Evolutionary conservation across 2,888 invertebrate genomes (phyloP), one percentile per base, ranked within the genome.

Genomic region (Cerastis rubricosa): DNA sequence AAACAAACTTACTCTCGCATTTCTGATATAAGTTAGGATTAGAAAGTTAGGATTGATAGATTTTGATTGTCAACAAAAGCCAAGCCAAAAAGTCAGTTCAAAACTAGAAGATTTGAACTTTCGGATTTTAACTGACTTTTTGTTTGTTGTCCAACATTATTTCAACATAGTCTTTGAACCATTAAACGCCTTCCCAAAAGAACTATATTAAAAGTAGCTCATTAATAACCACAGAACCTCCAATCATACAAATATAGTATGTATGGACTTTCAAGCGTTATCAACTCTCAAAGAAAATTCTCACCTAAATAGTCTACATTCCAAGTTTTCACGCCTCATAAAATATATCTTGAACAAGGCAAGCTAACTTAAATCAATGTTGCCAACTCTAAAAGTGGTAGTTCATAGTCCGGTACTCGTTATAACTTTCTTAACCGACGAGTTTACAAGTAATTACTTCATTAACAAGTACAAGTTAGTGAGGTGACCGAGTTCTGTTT

Each of bases 301-400:
- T 29, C 59, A 51, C 45, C 59, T 71, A 74, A 81, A 80, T 67
- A 77, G 64, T 74, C 54, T 84, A 78, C 54, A 47, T 66, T 74
- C 64, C 66, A 70, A 82, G 63, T 80, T 87, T 78, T 79, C 69
- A 80, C 83, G 79, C 81, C 54, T 72, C 76, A 78, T 68, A 80
- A 76, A 84, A 84, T 83, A 84, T 74, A 85, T 71, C 65, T 49
- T 71, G 84, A 75, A 80, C 67, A 71, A 68, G 80, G 64, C 68
- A 22, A 74, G 86, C 85, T 81, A 87, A 86, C 76, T 87, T 87
- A 74, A 87, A 87, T 87, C 86, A 86, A 80, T 86, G 85, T 87
- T 85, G 61, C 65, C 59, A 86, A 85, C 83, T 87, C 67, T 61
- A 74, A 61, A 78, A 78, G 78, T 83, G 71, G 69, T 49, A 64